phyloP scores from a whole-genome alignment of 1,140 invertebrate genomes.

The Heliconius melpomene region DNA sequence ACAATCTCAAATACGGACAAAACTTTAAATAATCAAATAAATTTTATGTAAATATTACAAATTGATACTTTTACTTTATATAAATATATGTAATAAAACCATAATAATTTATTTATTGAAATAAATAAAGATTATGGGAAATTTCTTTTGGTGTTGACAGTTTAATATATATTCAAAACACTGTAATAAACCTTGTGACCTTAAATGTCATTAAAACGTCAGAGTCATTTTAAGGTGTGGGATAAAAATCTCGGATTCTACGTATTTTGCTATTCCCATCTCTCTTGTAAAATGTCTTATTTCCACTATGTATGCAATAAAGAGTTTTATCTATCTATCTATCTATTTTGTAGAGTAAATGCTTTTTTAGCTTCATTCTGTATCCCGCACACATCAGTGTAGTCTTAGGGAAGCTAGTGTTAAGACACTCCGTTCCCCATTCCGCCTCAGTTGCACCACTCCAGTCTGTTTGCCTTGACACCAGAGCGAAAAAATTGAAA shows the following conservation, averaged over 20 bases:
- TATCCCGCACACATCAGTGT: too few species aligned
- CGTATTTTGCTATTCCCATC: too few species aligned
- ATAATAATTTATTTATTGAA: background rate
- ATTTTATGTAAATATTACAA: slow-evolving; percentile 12
- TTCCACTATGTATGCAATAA: too few species aligned
- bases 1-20: background rate
- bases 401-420: too few species aligned
- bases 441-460: too few species aligned
- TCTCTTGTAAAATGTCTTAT: too few species aligned
- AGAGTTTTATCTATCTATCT: too few species aligned
- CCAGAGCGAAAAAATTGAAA: too few species aligned
- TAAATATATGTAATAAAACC: background rate
- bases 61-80: background rate
- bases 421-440: too few species aligned
- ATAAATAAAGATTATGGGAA: slow-evolving; percentile 5
- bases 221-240: background rate
- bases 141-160: slow-evolving; percentile 12
- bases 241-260: background rate
- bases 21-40: background rate
- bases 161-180: slow-evolving; percentile 19
- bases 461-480: too few species aligned
- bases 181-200: slow-evolving; percentile 16
- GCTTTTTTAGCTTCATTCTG: too few species aligned
- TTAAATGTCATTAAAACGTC: slow-evolving; percentile 7
- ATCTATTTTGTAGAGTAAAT: background rate